phyloP scores from a whole-genome alignment of 2,113 vertebrate species.

The Leiothrix lutea region DNA sequence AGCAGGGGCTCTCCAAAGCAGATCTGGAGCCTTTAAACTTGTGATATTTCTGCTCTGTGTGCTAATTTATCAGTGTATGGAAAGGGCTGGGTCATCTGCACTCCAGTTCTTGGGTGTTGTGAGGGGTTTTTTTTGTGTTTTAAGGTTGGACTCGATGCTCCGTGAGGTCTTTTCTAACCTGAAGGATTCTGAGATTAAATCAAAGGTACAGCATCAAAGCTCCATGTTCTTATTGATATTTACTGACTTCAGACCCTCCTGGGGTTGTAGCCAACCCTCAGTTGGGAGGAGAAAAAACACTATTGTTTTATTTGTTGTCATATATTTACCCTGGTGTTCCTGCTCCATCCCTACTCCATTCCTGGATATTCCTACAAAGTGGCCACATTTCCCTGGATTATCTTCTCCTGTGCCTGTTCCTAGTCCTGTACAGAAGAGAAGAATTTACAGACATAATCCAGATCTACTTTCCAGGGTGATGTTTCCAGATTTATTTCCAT shows the following conservation, averaged over 20 bases:
- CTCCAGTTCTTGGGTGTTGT: background rate
- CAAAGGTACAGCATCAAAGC: background rate
- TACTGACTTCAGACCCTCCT: background rate
- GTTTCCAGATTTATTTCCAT: background rate
- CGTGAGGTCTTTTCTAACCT: background rate
- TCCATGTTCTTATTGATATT: rapidly evolving
- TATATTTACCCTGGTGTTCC: rapidly evolving
- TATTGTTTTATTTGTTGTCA: background rate
- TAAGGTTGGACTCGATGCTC: background rate
- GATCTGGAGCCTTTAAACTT: background rate
- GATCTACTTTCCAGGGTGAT: rapidly evolving
- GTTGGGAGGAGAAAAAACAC: background rate
- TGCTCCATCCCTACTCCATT: rapidly evolving
- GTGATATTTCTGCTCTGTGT: background rate
- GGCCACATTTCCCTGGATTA: rapidly evolving
- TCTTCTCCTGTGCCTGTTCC: background rate
- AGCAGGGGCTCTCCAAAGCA: background rate
- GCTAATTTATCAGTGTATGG: rapidly evolving
- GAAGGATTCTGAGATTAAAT: background rate
- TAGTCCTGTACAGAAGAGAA: background rate
- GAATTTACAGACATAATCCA: background rate
- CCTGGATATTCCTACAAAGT: rapidly evolving
- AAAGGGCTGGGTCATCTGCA: rapidly evolving
- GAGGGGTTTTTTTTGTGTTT: background rate
- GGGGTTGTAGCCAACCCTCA: background rate